Evolutionary conservation across 2,113 vertebrate species (phyloP), one percentile per base, ranked within the genome.

Genomic region (Syngnathus scovelli): DNA sequence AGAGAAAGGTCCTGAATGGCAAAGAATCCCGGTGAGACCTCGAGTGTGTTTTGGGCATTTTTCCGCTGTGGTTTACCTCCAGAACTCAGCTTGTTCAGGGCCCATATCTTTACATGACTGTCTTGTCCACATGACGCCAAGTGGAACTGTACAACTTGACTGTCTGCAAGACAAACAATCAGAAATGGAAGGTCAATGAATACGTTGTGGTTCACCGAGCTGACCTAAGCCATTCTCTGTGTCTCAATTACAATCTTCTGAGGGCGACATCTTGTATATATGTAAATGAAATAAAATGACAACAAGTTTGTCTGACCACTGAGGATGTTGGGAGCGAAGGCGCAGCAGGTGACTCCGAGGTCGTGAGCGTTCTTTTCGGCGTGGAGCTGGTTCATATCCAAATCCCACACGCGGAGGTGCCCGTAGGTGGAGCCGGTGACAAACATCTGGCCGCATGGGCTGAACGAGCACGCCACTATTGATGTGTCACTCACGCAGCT

Each of bases 101-200:
- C 27, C 97, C 97, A 99, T 65, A 98, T 88, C 87, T 94, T 95
- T 79, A 95, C 80, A 61, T 87, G 87, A 81, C 90, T 94, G 87
- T 98, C 97, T 83, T 98, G 97, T 70, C 97, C 97, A 87, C 94
- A 96, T 15, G 97, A 96, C 23, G 93, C 95, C 89, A 98, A 78
- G 48, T 58, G 85, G 74, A 93, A 95, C 84, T 87, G 88, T 43
- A 85, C 82, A 6, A 79, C 73, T 58, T 68, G 68, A 81, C 66
- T 87, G 76, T 71, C 95, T 96, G 75, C 79, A 67, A 67, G 75
- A 87, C 58, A 73, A 19, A 46, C 12, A 62, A 44, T 6, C 49
- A 58, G 6, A 36, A 36, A 36, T 16, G 27, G 4, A 18, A 15
- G 13, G 0, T 58, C 27, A 33, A 6, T 56, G 23, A 56, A 13